Percentiles rank a stretch among this genome's conserved stretches.
Evolutionary conservation across 2,797 vertebrate genomes (phyloP).

Genomic region (Tragopan temminckii): DNA sequence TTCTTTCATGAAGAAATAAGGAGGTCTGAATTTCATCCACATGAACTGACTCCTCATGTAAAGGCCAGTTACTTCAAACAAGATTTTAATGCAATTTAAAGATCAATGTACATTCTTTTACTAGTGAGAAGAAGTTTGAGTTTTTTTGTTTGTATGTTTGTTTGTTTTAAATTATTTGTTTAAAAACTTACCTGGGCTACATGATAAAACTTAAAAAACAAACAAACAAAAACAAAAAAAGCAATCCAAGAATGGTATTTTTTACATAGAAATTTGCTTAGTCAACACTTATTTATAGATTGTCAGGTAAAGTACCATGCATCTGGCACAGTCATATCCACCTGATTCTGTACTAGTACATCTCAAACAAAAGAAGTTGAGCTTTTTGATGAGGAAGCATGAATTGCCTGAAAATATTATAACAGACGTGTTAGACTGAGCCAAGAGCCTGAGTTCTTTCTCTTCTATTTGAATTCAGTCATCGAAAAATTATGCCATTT

Average conservation of each 20-base stretch:
- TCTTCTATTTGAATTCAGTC: background rate
- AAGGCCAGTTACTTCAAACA: background rate
- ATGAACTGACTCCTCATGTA: background rate
- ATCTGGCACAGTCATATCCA: fast-evolving
- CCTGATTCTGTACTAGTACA: background rate
- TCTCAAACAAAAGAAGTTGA: background rate
- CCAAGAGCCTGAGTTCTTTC: background rate
- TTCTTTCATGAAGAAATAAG: background rate
- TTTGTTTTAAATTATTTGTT: background rate
- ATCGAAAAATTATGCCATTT: background rate
- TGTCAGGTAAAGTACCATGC: background rate
- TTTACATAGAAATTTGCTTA: background rate
- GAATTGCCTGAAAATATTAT: background rate
- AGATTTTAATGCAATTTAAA: background rate
- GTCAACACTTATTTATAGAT: background rate
- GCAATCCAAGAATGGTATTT: background rate
- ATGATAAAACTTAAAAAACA: background rate
- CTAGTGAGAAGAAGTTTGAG: background rate
- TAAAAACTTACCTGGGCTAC: background rate
- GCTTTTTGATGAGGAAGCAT: background rate
- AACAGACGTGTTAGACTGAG: background rate
- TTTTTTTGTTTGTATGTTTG: background rate
- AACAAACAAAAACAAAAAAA: background rate
- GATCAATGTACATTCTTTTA: background rate
- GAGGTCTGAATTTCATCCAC: background rate